phyloP scores from a whole-genome alignment of 2,797 vertebrate species.

The Sciurus carolinensis region DNA sequence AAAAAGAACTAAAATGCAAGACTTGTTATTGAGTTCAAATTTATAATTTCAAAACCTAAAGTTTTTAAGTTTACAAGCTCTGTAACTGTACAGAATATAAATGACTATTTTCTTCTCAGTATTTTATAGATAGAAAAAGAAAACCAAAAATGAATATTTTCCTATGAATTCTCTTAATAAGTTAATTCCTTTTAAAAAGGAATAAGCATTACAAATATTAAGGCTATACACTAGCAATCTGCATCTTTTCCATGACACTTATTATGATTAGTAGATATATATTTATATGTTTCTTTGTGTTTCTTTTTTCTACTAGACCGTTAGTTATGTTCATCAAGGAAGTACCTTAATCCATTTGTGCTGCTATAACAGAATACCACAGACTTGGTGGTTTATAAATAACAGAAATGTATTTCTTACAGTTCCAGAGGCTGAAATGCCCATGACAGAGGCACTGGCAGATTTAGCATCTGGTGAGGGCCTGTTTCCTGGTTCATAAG shows the following conservation, averaged over 20 bases:
- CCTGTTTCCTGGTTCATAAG: neutral
- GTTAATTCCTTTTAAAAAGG: neutral
- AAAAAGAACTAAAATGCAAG: conserved; percentile 4
- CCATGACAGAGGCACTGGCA: neutral
- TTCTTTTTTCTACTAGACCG: neutral
- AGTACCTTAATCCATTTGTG: neutral
- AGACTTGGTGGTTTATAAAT: neutral
- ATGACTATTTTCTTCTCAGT: neutral
- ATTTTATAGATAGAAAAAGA: conserved; percentile 18
- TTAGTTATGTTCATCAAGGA: neutral
- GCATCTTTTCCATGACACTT: neutral
- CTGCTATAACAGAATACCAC: neutral
- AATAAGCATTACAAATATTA: neutral
- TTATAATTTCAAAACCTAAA: conserved; percentile 16
- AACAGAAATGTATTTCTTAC: neutral
- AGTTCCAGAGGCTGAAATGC: neutral
- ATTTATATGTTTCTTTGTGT: neutral
- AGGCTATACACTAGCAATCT: neutral
- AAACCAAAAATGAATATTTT: neutral
- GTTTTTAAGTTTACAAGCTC: conserved; percentile 20
- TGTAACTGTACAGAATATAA: neutral
- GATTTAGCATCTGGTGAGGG: neutral
- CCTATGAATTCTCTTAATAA: neutral
- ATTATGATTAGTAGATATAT: neutral
- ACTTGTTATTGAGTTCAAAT: neutral